Evolutionary conservation across 2,113 vertebrate species (phyloP).

Genomic region (Condylura cristata): DNA sequence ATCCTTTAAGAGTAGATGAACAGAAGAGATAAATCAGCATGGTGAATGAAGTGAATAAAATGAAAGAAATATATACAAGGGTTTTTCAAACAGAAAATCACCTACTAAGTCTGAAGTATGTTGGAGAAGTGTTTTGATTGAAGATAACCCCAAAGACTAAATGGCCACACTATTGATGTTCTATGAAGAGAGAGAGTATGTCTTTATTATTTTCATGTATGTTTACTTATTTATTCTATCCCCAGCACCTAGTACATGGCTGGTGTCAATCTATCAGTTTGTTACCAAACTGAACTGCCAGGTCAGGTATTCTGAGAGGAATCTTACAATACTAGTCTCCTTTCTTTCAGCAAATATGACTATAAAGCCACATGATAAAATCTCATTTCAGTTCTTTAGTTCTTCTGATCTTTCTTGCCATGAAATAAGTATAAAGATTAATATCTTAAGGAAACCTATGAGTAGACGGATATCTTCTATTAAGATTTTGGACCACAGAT

Average conservation of each 20-base stretch:
- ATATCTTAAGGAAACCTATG: conserved; percentile 17
- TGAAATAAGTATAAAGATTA: conserved; percentile 12
- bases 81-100: not conserved
- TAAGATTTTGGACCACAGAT: not conserved
- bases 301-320: not conserved
- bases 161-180: not conserved
- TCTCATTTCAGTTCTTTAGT: not conserved
- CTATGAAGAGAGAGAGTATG: not conserved
- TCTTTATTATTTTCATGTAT: not conserved
- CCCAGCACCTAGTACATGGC: not conserved
- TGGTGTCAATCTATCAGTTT: not conserved
- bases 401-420: not conserved
- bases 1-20: conserved; percentile 14
- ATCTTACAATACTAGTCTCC: not conserved
- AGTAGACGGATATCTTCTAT: conserved; percentile 29
- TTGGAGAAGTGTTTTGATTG: not conserved
- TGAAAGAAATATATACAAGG: not conserved
- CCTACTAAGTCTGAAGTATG: not conserved
- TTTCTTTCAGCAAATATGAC: not conserved
- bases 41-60: conserved; percentile 24
- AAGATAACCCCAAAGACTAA: not conserved
- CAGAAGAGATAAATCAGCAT: not conserved
- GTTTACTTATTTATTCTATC: too few relatives aligned
- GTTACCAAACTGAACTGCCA: not conserved
- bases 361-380: not conserved